These are phyloP conservation scores for Cariama cristata DNA, from an alignment of 2,113 vertebrate genomes.

Conservation along the genomic window DNA sequence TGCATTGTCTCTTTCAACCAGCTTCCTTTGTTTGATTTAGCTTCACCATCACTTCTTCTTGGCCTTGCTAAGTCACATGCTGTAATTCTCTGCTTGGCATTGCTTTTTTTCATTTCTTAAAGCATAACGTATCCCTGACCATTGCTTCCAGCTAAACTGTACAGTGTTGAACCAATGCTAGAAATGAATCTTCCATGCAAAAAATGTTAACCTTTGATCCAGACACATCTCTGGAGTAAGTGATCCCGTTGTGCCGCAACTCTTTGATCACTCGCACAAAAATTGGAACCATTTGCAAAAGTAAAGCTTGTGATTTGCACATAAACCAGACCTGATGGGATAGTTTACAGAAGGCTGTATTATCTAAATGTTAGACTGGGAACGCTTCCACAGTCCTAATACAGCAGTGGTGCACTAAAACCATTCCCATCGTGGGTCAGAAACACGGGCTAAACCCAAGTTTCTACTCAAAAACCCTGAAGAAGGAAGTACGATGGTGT, in stretches of 20 bases:
- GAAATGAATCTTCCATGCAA: constrained; percentile 62
- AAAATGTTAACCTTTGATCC: constrained; percentile 68
- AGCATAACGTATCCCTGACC: not conserved
- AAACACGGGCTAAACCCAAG: not conserved
- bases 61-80: not conserved
- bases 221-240: constrained; percentile 57
- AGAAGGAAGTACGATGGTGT: not conserved
- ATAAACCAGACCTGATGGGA: constrained; percentile 49
- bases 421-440: not conserved
- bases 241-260: constrained; percentile 20
- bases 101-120: not conserved
- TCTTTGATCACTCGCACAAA: constrained; percentile 63
- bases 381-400: not conserved
- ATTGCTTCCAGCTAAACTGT: not conserved
- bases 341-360: not conserved
- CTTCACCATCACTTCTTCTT: not conserved
- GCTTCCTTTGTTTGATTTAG: not conserved
- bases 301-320: constrained; percentile 30
- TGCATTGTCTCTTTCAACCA: not conserved
- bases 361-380: not conserved
- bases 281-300: constrained; percentile 74
- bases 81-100: not conserved
- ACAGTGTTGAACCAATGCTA: not conserved
- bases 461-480: not conserved
- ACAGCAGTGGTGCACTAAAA: rapidly evolving